A percentile compares a stretch with the other conserved stretches of the same genome.
Conservation (phyloP, 2,888 invertebrate species). For the Deilephila elpenor region DNA sequence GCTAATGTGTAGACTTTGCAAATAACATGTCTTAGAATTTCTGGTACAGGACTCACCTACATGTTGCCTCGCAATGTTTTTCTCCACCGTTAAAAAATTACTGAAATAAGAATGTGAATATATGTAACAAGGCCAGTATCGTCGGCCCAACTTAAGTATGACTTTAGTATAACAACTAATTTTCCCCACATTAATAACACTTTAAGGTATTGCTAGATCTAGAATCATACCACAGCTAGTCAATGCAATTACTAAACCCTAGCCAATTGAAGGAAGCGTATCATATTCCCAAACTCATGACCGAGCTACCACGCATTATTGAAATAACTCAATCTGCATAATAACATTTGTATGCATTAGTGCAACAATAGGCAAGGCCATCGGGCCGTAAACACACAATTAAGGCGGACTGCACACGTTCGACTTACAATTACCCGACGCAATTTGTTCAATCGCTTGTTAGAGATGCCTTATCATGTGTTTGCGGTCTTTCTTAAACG, state of each 20-base stretch:
- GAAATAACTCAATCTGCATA: neutral
- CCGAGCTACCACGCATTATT: neutral
- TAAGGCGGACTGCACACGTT: conserved; percentile 30
- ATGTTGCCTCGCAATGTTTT: conserved; percentile 2
- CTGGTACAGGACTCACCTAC: neutral
- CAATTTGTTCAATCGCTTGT: neutral
- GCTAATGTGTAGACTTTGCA: neutral
- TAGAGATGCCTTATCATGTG: neutral
- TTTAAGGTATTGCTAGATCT: too few relatives aligned
- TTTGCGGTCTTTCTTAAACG: too few relatives aligned
- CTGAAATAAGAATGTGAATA: too few relatives aligned
- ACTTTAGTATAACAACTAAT: too few relatives aligned
- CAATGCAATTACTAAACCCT: neutral
- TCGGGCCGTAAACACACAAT: conserved; percentile 34
- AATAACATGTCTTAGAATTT: neutral
- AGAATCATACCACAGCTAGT: too few relatives aligned
- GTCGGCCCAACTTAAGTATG: too few relatives aligned
- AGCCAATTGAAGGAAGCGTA: neutral
- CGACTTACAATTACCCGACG: neutral
- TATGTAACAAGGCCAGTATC: too few relatives aligned
- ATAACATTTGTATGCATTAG: conserved; percentile 4
- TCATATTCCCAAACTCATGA: neutral
- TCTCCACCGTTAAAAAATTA: neutral
- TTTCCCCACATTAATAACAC: too few relatives aligned
- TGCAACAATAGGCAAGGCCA: conserved; percentile 41